Evolutionary conservation across 2,797 vertebrate genomes (phyloP).

Genomic region (Mus caroli): DNA sequence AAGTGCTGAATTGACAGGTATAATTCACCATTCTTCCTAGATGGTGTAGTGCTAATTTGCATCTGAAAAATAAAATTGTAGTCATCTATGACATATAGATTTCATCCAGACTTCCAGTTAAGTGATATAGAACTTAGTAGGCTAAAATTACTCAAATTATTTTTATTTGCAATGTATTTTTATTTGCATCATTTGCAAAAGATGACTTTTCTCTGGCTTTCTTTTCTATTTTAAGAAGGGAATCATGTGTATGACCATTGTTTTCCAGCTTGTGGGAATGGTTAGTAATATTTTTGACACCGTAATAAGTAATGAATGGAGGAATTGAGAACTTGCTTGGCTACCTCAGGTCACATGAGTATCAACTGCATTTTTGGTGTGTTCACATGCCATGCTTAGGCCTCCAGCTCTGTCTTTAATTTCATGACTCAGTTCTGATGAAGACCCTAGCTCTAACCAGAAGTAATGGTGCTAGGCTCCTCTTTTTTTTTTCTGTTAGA

Average conservation of each 20-base stretch:
- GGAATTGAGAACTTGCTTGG: background rate
- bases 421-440: background rate
- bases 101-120: background rate
- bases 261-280: background rate
- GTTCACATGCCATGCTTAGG: background rate
- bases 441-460: background rate
- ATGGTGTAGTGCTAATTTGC: background rate
- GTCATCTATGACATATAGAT: background rate
- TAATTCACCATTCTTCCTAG: background rate
- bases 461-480: background rate
- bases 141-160: constrained; percentile 1
- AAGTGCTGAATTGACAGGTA: background rate
- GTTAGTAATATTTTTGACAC: background rate
- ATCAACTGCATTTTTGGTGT: background rate
- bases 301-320: background rate
- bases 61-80: constrained; percentile 42
- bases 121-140: background rate
- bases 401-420: constrained; percentile 15
- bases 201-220: background rate
- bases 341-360: background rate
- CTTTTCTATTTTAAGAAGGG: background rate
- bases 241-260: background rate
- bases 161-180: background rate
- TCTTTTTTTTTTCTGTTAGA: background rate
- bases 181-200: background rate